These are phyloP conservation scores for Catamblyrhynchus diadema DNA, from an alignment of 2,797 vertebrate genomes.

Conservation along the genomic window DNA sequence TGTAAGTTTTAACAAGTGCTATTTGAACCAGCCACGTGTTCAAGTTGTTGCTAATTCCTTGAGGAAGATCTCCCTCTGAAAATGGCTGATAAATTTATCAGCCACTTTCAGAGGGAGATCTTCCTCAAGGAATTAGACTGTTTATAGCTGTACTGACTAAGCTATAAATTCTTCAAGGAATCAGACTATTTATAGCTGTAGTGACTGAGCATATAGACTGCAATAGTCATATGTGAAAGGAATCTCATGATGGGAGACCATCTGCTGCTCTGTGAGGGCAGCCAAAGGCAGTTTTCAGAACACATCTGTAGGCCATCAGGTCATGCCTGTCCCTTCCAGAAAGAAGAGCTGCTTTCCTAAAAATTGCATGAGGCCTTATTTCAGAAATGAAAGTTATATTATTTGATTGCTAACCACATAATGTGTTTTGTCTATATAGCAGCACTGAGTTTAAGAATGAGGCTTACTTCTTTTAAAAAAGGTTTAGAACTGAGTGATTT, in stretches of 20 bases:
- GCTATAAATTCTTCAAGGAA: too few relatives aligned
- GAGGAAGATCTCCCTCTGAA: neutral
- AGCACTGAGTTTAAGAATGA: neutral
- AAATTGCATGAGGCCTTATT: neutral
- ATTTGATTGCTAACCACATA: neutral
- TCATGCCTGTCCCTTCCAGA: neutral
- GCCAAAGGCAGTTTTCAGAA: neutral
- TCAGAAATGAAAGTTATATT: neutral
- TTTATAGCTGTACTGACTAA: too few relatives aligned
- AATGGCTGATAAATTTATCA: neutral
- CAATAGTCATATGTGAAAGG: neutral
- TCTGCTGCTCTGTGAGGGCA: neutral
- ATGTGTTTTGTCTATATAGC: neutral
- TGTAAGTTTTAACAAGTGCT: neutral
- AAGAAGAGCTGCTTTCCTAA: neutral
- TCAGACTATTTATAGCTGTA: constrained; percentile 33
- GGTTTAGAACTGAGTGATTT: neutral
- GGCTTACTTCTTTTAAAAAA: neutral
- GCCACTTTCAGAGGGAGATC: too few relatives aligned
- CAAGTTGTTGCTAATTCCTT: neutral
- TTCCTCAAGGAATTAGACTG: too few relatives aligned
- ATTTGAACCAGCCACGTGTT: neutral
- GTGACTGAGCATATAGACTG: constrained; percentile 32
- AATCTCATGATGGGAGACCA: neutral
- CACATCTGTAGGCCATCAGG: constrained; percentile 23